Evolutionary conservation across 1,140 invertebrate species (phyloP), one percentile per base, ranked within the genome.

Genomic region (Manduca sexta): DNA sequence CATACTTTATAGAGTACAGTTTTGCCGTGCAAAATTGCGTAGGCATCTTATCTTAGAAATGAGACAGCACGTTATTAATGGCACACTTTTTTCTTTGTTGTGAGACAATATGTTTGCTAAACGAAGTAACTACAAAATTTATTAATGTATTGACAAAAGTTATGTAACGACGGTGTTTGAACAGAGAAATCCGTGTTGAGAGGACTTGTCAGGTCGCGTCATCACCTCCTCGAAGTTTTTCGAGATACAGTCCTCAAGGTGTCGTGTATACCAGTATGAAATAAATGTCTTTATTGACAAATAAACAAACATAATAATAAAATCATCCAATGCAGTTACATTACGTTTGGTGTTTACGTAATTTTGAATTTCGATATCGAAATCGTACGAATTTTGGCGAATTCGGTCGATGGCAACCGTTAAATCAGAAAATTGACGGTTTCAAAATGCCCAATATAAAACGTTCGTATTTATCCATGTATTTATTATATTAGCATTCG

Each of bases 271-370:
- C 14, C 15, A 45, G 45, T 33, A 30, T 51, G 39, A 13, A 45
- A 17, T 51, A 57, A 60, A 64, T 56, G 50, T 60, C 54, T 67
- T 63, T 59, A 67, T 64, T 53, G 41, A 45, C 16, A 49, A 49
- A 56, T 50, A 48, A 45, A 48, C 12, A 43, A 42, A 15, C 42
- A 62, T 48, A 54, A 59, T 45, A 64, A 62, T 62, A 60, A 60
- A 57, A 56, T 49, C 30, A 49, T 44, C 41, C 53, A 52, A 49
- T 45, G 40, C 52, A 48, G 51, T 54, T 43, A 46, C 55, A 52
- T 56, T 60, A 41, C 56, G 45, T 54, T 54, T 44, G 26, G 26
- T 14, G 17, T 14, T 65, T 69, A 69, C 62, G 58, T 69, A 69
- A 69, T 43, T 34, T 30, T 38, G 12, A 15, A 26, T 33, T 44